A percentile compares a stretch with the other conserved stretches of the same genome.
Conservation (phyloP, 1,140 invertebrate genomes). For the Paraescarpia echinospica region DNA sequence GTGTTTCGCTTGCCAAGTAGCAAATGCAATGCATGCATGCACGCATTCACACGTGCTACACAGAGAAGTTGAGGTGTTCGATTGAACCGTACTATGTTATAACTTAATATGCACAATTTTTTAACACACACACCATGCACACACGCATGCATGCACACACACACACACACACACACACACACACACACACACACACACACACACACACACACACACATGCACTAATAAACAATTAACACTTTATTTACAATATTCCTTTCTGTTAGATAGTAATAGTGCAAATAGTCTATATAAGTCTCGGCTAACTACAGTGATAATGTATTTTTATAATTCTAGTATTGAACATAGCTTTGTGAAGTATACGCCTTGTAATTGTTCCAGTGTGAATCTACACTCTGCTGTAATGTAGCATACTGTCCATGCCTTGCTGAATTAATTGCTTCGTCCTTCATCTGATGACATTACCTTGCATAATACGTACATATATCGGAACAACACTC, state of each 20-base stretch:
- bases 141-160: not conserved
- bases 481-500: not conserved
- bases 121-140: not conserved
- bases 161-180: not conserved
- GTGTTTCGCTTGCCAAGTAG: not conserved
- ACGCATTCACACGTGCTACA: no score
- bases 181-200: not conserved
- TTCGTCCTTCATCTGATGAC: not conserved
- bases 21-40: not conserved
- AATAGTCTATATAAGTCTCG: not conserved
- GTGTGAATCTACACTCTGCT: not conserved
- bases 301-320: not conserved
- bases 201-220: not conserved
- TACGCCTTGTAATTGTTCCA: not conserved
- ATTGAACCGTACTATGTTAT: not conserved
- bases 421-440: not conserved
- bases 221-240: not conserved
- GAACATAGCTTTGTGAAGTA: not conserved
- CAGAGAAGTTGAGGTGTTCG: no score
- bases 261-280: not conserved
- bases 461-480: not conserved
- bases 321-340: not conserved
- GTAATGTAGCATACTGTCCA: not conserved
- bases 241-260: not conserved
- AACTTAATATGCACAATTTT: no score